Percentiles rank a stretch among this genome's conserved stretches.
phyloP scores from a whole-genome alignment of 1,140 invertebrate genomes.

The Drosophila ficusphila region DNA sequence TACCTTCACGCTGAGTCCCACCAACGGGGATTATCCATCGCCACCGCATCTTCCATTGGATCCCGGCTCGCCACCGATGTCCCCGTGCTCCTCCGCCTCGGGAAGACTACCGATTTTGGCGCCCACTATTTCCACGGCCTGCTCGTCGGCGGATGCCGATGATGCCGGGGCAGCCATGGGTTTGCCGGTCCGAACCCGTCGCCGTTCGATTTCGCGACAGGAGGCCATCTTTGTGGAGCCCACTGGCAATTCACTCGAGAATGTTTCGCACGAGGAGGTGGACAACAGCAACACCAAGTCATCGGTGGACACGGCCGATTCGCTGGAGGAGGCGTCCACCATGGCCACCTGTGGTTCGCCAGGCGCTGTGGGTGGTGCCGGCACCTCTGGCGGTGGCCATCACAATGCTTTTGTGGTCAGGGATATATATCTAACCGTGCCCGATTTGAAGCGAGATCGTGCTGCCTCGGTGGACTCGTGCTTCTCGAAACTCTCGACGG shows the following conservation, averaged over 20 bases:
- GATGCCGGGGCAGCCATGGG: constrained; percentile 59
- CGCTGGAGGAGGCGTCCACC: constrained; percentile 82
- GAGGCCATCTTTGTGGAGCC: constrained; percentile 91
- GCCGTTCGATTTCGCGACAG: constrained; percentile 90
- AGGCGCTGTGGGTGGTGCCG: constrained; percentile 26
- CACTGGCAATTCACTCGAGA: constrained; percentile 88
- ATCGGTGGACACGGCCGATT: constrained; percentile 85
- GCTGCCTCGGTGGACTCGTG: constrained; percentile 94
- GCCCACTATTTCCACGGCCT: constrained; percentile 18
- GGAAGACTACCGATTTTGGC: constrained; percentile 10
- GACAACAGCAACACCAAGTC: constrained; percentile 84
- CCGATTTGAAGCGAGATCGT: constrained; percentile 91
- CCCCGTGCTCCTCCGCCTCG: constrained; percentile 68
- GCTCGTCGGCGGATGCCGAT: constrained; percentile 65
- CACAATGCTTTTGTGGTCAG: constrained; percentile 84
- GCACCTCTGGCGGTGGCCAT: constrained; percentile 16
- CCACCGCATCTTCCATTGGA: constrained; percentile 67
- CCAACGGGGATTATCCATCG: constrained; percentile 82
- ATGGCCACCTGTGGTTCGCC: constrained; percentile 76
- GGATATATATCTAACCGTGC: constrained; percentile 92
- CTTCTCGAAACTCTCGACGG: constrained; percentile 89
- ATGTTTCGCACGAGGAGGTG: constrained; percentile 87
- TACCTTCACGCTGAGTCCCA: constrained; percentile 89
- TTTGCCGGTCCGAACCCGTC: constrained; percentile 84
- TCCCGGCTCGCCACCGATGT: constrained; percentile 85